Conservation (phyloP, 2,797 vertebrate species). For the Tympanoctomys barrerae region DNA sequence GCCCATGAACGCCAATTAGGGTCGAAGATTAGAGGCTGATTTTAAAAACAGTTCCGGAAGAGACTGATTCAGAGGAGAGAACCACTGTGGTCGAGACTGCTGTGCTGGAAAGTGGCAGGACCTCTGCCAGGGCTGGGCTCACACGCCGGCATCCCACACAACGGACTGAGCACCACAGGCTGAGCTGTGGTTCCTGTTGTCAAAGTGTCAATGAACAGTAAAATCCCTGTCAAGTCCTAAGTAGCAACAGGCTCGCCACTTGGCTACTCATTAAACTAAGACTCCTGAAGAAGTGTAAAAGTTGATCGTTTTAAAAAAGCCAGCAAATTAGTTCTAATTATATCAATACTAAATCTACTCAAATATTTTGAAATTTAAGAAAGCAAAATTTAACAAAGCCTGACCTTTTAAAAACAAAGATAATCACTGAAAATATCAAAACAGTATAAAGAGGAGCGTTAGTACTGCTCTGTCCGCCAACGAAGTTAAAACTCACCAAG, state of each 20-base stretch:
- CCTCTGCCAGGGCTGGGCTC: not conserved
- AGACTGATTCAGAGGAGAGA: not conserved
- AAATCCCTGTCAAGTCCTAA: not conserved
- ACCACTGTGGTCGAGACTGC: not conserved
- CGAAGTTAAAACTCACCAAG: not conserved
- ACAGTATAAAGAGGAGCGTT: not conserved
- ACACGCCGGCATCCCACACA: not conserved
- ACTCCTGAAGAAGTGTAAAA: not conserved
- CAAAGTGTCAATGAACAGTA: not conserved
- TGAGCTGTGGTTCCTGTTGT: not conserved
- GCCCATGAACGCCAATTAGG: not conserved
- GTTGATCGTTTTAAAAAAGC: not conserved
- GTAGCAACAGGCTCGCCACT: not conserved
- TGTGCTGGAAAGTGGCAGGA: not conserved
- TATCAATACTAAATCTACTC: not conserved
- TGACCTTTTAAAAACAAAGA: not conserved
- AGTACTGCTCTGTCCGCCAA: not conserved
- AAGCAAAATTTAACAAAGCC: not conserved
- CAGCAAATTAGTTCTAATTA: not conserved
- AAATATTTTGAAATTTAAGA: constrained; percentile 25
- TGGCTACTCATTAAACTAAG: constrained; percentile 3
- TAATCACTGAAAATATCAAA: not conserved
- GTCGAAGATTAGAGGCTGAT: not conserved
- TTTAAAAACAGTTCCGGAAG: not conserved
- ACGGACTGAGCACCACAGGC: not conserved